Percentiles rank a stretch among this genome's conserved stretches.
These are phyloP conservation scores for Uria aalge DNA, from an alignment of 2,113 vertebrate species.

Conservation along the genomic window DNA sequence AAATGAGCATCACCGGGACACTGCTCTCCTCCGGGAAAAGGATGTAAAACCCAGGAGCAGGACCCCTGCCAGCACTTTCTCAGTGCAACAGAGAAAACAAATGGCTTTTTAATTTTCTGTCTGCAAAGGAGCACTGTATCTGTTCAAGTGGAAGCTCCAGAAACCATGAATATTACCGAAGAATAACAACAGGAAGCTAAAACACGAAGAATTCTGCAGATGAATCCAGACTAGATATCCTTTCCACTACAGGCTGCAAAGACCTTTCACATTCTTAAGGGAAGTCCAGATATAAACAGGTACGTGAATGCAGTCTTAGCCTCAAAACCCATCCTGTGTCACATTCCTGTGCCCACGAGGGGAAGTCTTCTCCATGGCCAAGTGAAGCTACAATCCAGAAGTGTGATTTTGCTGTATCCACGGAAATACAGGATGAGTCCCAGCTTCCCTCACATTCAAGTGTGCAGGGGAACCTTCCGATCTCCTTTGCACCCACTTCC, in stretches of 20 bases:
- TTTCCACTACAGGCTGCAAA: background rate
- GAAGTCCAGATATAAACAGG: background rate
- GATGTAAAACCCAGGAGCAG: background rate
- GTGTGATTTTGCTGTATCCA: background rate
- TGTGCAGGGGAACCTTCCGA: background rate
- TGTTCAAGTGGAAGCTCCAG: background rate
- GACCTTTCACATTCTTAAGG: background rate
- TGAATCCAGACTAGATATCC: background rate
- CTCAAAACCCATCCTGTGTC: background rate
- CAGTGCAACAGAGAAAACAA: background rate
- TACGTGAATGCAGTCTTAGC: background rate
- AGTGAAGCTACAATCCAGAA: background rate
- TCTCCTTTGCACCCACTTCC: background rate
- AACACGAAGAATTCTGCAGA: background rate
- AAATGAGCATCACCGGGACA: background rate
- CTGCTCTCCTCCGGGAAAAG: background rate
- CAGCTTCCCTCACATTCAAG: background rate
- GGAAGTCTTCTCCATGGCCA: background rate
- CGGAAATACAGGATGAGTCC: background rate
- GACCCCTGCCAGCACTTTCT: background rate
- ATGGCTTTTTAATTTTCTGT: background rate
- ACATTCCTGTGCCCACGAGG: background rate
- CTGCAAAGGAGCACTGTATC: background rate
- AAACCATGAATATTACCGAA: background rate
- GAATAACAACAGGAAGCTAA: background rate